These are phyloP conservation scores for Pteromalus puparum DNA, from an alignment of 1,140 invertebrate species.

Conservation along the genomic window DNA sequence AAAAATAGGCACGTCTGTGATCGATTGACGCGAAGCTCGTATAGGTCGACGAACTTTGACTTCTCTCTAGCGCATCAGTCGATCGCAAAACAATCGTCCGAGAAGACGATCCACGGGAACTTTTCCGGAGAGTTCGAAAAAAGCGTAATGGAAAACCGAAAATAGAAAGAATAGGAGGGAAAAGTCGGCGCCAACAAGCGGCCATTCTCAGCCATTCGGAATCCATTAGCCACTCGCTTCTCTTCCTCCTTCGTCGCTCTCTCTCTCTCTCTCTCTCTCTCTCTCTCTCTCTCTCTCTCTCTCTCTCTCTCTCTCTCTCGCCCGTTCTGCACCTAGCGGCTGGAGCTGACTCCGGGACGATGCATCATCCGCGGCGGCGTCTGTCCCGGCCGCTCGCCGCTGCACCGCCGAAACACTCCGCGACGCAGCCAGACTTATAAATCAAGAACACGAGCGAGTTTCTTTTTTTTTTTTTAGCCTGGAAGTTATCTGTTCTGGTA, in stretches of 20 bases:
- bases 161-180: background rate
- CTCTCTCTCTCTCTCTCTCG: background rate
- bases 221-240: conserved; percentile 31
- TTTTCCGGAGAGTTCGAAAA: background rate
- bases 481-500: background rate
- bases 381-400: conserved; percentile 16
- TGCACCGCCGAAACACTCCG: conserved; percentile 19
- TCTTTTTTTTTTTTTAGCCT: background rate
- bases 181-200: conserved; percentile 38
- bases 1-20: background rate
- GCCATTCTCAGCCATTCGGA: conserved; percentile 40
- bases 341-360: conserved; percentile 21
- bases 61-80: background rate
- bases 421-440: conserved; percentile 33
- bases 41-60: background rate
- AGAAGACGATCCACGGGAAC: background rate
- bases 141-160: background rate
- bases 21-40: conserved; percentile 13
- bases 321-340: background rate
- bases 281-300: background rate
- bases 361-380: conserved; percentile 34
- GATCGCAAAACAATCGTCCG: background rate
- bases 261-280: background rate
- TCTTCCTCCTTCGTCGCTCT: background rate
- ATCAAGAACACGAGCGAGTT: conserved; percentile 22